A percentile compares a stretch with the other conserved stretches of the same genome.
These are phyloP conservation scores for Diadumene lineata DNA, from an alignment of 92 coral and sea anemone species.

Conservation along the genomic window DNA sequence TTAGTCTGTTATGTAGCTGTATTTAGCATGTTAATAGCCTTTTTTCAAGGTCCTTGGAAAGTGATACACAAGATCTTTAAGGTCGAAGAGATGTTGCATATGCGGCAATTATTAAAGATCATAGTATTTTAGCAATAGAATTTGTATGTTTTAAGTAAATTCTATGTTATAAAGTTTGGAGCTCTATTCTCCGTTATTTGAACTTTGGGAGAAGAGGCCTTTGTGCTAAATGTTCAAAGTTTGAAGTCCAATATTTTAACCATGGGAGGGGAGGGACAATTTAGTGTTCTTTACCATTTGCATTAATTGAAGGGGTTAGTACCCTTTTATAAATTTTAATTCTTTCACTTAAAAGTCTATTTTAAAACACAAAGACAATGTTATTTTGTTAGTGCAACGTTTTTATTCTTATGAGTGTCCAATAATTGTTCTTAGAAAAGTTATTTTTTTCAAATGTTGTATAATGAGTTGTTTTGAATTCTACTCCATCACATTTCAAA, in stretches of 20 bases:
- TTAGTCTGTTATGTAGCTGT: neutral
- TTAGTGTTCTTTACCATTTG: neutral
- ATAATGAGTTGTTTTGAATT: neutral
- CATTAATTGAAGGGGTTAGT: neutral
- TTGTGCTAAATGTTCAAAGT: neutral
- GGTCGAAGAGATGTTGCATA: neutral
- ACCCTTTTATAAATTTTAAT: neutral
- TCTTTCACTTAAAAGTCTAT: neutral
- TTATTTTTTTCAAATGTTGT: neutral
- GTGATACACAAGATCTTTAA: neutral
- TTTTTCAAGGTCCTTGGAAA: slow-evolving; percentile 1
- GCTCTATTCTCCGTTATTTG: neutral
- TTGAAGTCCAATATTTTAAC: neutral
- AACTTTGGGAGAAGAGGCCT: neutral
- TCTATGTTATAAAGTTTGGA: too few species aligned
- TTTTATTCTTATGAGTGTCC: neutral
- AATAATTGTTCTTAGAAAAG: neutral
- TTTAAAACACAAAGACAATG: neutral
- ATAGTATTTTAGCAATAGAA: neutral
- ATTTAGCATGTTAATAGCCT: slow-evolving; percentile 1
- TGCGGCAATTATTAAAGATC: neutral
- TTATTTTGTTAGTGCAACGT: neutral
- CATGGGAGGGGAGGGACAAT: neutral
- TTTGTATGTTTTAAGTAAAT: neutral
- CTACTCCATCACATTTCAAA: neutral